Evolutionary conservation across 2,113 vertebrate species (phyloP).

Genomic region (Barbus barbus): DNA sequence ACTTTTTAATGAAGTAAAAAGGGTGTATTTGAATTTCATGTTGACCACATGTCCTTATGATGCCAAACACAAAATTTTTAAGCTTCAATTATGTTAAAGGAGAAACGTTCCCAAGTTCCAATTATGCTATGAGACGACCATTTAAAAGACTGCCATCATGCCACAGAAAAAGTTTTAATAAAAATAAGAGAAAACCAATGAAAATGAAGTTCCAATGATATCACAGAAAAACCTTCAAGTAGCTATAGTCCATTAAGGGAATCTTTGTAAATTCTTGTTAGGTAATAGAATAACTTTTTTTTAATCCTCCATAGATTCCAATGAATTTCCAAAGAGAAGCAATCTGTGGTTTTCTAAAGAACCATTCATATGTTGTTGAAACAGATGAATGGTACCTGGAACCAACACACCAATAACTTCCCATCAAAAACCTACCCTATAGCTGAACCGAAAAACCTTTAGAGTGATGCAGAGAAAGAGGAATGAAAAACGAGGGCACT

Average conservation of each 20-base stretch:
- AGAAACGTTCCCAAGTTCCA: neutral
- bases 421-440: neutral
- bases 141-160: neutral
- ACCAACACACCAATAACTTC: neutral
- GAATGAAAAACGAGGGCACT: neutral
- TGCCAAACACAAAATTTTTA: neutral
- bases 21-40: neutral
- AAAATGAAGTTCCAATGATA: too few relatives aligned
- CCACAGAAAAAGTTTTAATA: neutral
- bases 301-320: neutral
- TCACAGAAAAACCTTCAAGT: too few relatives aligned
- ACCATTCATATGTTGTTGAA: neutral
- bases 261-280: neutral
- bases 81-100: neutral
- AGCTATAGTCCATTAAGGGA: too few relatives aligned
- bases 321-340: neutral
- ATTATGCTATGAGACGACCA: too few relatives aligned
- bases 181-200: too few relatives aligned
- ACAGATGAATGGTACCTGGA: neutral
- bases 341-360: neutral
- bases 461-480: neutral
- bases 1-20: neutral
- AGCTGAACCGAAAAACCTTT: neutral
- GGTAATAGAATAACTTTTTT: neutral
- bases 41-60: neutral